Percentiles rank a stretch among this genome's conserved stretches.
phyloP scores from a whole-genome alignment of 2,797 vertebrate species.

The Trachurus trachurus region DNA sequence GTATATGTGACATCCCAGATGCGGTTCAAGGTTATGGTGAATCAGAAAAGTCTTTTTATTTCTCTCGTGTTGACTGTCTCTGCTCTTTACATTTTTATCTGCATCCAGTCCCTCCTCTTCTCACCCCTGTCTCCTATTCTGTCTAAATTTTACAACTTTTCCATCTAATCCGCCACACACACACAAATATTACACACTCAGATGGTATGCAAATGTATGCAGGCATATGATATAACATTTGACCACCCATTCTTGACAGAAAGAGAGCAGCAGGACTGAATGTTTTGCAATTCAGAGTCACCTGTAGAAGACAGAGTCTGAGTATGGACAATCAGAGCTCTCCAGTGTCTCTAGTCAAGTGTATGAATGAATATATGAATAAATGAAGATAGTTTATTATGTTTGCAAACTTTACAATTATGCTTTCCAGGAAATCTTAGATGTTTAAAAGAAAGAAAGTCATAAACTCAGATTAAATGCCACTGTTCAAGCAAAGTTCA shows the following conservation, averaged over 20 bases:
- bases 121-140: constrained; percentile 59
- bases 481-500: neutral
- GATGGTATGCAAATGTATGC: constrained; percentile 62
- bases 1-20: neutral
- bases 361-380: too few species aligned
- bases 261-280: constrained; percentile 57
- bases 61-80: neutral
- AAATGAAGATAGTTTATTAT: neutral
- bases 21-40: neutral
- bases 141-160: constrained; percentile 60
- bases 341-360: neutral
- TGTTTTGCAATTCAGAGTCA: constrained; percentile 40
- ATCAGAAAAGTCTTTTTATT: neutral
- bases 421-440: neutral
- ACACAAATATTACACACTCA: neutral
- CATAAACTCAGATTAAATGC: neutral
- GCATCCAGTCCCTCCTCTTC: neutral
- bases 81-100: neutral
- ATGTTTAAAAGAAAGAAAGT: neutral
- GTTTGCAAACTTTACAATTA: neutral
- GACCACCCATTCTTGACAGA: constrained; percentile 68
- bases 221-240: constrained; percentile 4
- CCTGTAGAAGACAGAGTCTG: constrained; percentile 15
- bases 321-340: constrained; percentile 31
- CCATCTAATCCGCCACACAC: constrained; percentile 48